These are phyloP conservation scores for Champsocephalus gunnari DNA, from an alignment of 2,797 vertebrate species.

Conservation along the genomic window DNA sequence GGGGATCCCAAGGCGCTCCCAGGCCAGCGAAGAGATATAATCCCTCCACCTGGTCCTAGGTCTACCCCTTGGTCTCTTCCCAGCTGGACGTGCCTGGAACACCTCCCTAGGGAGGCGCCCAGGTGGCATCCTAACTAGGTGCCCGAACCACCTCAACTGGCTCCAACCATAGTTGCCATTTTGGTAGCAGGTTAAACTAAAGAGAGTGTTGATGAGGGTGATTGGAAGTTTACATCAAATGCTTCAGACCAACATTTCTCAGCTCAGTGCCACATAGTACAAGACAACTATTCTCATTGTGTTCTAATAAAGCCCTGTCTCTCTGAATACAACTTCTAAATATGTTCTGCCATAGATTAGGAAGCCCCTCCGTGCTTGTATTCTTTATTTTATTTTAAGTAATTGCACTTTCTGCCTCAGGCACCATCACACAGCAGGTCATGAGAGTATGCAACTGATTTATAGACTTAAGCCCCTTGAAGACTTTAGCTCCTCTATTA, in stretches of 20 bases:
- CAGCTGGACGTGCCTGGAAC: too few species aligned
- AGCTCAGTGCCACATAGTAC: neutral
- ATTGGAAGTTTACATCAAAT: neutral
- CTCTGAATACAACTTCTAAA: constrained; percentile 30
- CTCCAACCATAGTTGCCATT: neutral
- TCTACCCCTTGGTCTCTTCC: too few species aligned
- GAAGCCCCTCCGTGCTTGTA: constrained; percentile 41
- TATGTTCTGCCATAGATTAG: constrained; percentile 41
- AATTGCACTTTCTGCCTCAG: constrained; percentile 76
- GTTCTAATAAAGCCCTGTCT: neutral
- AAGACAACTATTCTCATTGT: too few species aligned
- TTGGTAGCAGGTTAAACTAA: constrained; percentile 1
- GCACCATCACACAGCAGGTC: constrained; percentile 70
- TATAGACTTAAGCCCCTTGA: constrained; percentile 60
- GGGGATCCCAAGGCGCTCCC: too few species aligned
- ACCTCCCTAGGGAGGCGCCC: too few species aligned
- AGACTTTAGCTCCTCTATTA: constrained; percentile 65
- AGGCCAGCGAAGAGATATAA: too few species aligned
- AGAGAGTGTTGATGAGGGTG: neutral
- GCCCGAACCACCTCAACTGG: too few species aligned
- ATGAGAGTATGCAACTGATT: constrained; percentile 66
- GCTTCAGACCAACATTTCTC: neutral
- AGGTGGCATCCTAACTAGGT: too few species aligned
- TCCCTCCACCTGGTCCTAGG: too few species aligned
- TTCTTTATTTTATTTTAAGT: constrained; percentile 45